phyloP scores from a whole-genome alignment of 2,797 vertebrate species.

The Enteromius fasciolatus region DNA sequence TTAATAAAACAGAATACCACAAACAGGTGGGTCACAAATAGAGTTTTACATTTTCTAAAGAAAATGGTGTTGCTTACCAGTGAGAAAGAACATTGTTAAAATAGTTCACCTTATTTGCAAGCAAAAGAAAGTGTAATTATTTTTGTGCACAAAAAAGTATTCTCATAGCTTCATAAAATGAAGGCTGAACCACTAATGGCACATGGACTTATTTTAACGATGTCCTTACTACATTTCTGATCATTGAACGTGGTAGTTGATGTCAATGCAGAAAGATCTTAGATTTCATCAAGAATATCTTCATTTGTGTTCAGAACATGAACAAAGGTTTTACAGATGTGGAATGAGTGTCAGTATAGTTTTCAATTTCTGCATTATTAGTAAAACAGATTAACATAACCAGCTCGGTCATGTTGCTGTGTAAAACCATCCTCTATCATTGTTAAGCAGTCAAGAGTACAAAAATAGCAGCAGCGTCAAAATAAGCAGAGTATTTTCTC shows the following conservation, averaged over 20 bases:
- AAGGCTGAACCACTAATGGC: background rate
- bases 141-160: background rate
- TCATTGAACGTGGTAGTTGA: background rate
- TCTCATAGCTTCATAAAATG: background rate
- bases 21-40: background rate
- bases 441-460: background rate
- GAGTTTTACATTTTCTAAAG: background rate
- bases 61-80: background rate
- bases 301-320: background rate
- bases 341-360: background rate
- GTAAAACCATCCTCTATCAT: background rate
- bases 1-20: background rate
- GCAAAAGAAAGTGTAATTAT: no score
- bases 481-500: background rate
- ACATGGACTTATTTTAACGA: background rate
- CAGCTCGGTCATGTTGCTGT: background rate
- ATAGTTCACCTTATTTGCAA: background rate
- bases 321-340: background rate
- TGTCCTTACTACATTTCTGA: background rate
- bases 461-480: background rate
- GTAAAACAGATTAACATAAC: background rate
- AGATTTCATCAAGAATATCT: background rate
- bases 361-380: background rate
- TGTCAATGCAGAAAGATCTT: background rate
- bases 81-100: background rate